A percentile compares a stretch with the other conserved stretches of the same genome.
Evolutionary conservation across 2,888 invertebrate species (phyloP).

Genomic region (Ophion obscuratus): DNA sequence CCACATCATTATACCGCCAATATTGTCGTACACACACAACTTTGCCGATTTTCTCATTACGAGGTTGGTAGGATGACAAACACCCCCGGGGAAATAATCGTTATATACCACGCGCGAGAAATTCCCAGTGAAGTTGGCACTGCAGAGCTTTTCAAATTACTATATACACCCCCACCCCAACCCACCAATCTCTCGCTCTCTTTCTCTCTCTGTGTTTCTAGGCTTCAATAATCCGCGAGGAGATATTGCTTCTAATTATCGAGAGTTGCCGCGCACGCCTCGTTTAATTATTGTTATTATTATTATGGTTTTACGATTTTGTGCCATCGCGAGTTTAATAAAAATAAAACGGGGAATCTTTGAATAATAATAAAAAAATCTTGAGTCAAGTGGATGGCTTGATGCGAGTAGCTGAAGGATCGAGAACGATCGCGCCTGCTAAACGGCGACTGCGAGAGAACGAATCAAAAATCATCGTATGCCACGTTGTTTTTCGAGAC

Average conservation of each 20-base stretch:
- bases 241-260: slow-evolving; percentile 44
- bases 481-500: neutral
- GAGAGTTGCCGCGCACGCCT: slow-evolving; percentile 1
- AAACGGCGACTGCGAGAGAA: neutral
- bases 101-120: slow-evolving; percentile 44
- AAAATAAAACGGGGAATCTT: neutral
- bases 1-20: neutral
- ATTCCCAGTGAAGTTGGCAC: slow-evolving; percentile 37
- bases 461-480: neutral
- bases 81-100: slow-evolving; percentile 53
- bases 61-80: slow-evolving; percentile 20
- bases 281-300: neutral
- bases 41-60: slow-evolving; percentile 58
- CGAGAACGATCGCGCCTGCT: neutral
- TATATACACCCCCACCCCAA: too few relatives aligned
- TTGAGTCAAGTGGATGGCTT: neutral
- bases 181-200: too few relatives aligned
- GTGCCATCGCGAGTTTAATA: neutral
- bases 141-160: too few relatives aligned
- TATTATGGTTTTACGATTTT: neutral
- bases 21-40: slow-evolving; percentile 7
- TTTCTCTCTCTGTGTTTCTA: neutral
- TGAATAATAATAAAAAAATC: neutral
- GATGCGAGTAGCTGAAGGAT: neutral
- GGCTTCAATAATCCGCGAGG: slow-evolving; percentile 37